Evolutionary conservation across 2,113 vertebrate species (phyloP).

Genomic region (Mesembrinibis cayennensis): DNA sequence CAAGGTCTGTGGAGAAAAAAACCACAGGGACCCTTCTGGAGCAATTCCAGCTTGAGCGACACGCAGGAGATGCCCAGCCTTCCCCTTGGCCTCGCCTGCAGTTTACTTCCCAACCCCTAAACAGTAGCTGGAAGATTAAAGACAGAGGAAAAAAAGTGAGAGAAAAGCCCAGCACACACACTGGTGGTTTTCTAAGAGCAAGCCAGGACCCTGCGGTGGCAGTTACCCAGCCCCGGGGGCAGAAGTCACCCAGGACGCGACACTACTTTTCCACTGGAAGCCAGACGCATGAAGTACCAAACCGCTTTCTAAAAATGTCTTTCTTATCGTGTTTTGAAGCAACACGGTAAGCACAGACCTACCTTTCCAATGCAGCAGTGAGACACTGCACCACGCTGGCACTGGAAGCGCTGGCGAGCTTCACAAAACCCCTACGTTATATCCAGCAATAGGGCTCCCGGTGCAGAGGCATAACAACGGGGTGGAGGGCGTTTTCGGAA

Average conservation of each 20-base stretch:
- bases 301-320: neutral
- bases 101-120: neutral
- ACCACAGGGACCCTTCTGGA: neutral
- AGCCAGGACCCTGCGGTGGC: neutral
- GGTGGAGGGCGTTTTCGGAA: neutral
- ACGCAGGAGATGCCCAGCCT: neutral
- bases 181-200: neutral
- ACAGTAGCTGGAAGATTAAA: neutral
- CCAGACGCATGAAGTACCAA: neutral
- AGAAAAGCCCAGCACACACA: neutral
- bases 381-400: accelerated
- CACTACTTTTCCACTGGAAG: neutral
- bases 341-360: neutral
- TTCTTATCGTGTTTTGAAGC: neutral
- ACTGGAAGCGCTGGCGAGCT: neutral
- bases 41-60: neutral
- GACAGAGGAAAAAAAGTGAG: too few relatives aligned
- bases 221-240: neutral
- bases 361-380: neutral
- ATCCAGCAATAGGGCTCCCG: neutral
- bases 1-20: neutral
- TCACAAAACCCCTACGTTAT: neutral
- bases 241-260: neutral
- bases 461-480: neutral
- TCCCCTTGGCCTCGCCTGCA: neutral